Evolutionary conservation across 1,140 invertebrate genomes (phyloP).

Genomic region (Drosophila insularis): DNA sequence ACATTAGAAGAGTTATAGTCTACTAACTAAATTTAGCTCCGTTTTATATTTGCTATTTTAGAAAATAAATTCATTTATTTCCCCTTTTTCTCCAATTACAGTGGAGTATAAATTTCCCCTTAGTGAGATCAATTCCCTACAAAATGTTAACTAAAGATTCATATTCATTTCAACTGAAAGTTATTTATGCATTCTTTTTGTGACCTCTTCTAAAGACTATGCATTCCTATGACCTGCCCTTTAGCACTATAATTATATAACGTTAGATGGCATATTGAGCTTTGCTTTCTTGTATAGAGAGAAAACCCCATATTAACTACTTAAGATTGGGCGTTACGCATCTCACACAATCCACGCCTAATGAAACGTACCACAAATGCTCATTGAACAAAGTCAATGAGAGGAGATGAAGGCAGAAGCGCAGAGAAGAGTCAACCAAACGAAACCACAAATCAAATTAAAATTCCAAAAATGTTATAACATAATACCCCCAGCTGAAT

Average conservation of each 20-base stretch:
- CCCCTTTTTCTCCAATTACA: neutral
- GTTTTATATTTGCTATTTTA: too few species aligned
- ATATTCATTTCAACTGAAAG: neutral
- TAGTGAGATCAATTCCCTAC: neutral
- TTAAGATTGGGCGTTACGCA: conserved; percentile 59
- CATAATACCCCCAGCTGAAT: conserved; percentile 25
- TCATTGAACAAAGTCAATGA: conserved; percentile 38
- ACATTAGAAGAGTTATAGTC: too few species aligned
- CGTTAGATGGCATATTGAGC: conserved; percentile 25
- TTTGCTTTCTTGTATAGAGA: conserved; percentile 2
- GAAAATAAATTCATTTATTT: too few species aligned
- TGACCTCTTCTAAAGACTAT: conserved; percentile 10
- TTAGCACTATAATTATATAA: conserved; percentile 54
- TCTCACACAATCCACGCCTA: conserved; percentile 41
- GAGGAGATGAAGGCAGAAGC: neutral
- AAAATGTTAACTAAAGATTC: neutral
- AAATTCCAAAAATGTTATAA: conserved; percentile 63
- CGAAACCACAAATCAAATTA: conserved; percentile 73
- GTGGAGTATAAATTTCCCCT: neutral
- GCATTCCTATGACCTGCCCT: conserved; percentile 27
- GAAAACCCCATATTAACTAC: conserved; percentile 56
- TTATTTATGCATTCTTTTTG: conserved; percentile 10
- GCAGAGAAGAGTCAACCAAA: conserved; percentile 30
- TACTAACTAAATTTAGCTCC: too few species aligned
- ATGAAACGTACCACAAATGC: conserved; percentile 41